Evolutionary conservation across 2,888 invertebrate genomes (phyloP).

Genomic region (Agriotes lineatus): DNA sequence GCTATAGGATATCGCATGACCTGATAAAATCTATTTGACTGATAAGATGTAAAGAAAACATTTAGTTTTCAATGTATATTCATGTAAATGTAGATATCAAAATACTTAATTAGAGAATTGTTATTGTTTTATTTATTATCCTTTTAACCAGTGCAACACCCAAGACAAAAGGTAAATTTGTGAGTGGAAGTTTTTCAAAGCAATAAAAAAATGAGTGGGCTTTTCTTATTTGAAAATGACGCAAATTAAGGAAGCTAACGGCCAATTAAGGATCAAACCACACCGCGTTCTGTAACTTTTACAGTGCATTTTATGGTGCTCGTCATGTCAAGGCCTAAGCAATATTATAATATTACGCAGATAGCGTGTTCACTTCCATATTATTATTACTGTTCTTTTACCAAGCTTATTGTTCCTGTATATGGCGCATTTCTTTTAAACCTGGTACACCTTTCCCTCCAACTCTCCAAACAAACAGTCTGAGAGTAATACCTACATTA

Average conservation of each 20-base stretch:
- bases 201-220: too few relatives aligned
- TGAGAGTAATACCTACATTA: too few relatives aligned
- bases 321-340: neutral
- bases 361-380: neutral
- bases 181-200: too few relatives aligned
- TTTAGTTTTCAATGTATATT: constrained; percentile 59
- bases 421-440: too few relatives aligned
- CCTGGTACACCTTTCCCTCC: too few relatives aligned
- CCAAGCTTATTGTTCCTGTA: too few relatives aligned
- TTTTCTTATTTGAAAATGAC: too few relatives aligned
- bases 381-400: neutral
- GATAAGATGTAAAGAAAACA: constrained; percentile 53
- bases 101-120: constrained; percentile 41
- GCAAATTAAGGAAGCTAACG: neutral
- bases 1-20: constrained; percentile 36
- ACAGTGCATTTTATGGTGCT: neutral
- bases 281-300: neutral
- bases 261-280: neutral
- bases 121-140: constrained; percentile 14
- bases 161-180: too few relatives aligned
- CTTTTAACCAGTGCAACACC: neutral
- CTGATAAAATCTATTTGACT: constrained; percentile 50
- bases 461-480: too few relatives aligned
- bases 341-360: neutral
- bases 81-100: constrained; percentile 58